phyloP scores from a whole-genome alignment of 2,113 vertebrate species.

The Grammomys dolichurus region DNA sequence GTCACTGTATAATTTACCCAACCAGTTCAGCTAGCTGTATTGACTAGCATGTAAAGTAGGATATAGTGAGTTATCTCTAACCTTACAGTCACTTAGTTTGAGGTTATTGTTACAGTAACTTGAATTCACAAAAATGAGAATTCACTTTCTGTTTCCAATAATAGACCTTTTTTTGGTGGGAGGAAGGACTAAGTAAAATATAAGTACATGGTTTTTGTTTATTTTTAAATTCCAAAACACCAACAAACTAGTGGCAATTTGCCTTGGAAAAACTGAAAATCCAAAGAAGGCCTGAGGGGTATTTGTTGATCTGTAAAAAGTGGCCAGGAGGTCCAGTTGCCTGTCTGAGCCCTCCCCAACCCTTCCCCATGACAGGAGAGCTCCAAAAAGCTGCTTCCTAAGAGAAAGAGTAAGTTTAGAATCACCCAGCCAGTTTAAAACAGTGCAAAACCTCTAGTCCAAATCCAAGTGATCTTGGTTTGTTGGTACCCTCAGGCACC shows the following conservation, averaged over 20 bases:
- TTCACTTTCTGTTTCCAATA: slow-evolving; percentile 23
- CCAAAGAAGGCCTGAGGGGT: not conserved
- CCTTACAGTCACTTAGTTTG: not conserved
- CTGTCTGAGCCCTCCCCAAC: not conserved
- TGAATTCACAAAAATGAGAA: not conserved
- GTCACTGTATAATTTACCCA: not conserved
- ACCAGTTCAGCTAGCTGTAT: not conserved
- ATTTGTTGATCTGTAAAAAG: not conserved
- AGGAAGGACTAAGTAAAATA: not conserved
- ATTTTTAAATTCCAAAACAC: slow-evolving; percentile 15
- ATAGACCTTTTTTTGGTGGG: not conserved
- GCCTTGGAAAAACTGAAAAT: not conserved
- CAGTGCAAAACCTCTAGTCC: not conserved
- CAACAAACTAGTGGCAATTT: not conserved
- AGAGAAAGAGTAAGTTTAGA: not conserved
- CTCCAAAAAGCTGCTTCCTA: not conserved
- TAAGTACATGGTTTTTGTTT: not conserved
- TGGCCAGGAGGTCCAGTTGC: not conserved
- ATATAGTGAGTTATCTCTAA: not conserved
- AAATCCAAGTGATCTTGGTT: slow-evolving; percentile 13
- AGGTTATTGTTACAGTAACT: not conserved
- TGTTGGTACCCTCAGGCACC: not conserved
- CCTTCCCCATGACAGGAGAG: not conserved
- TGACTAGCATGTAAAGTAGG: not conserved
- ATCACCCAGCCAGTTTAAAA: not conserved